These are phyloP conservation scores for Xiphorhynchus elegans DNA, from an alignment of 2,113 vertebrate species.

Conservation along the genomic window DNA sequence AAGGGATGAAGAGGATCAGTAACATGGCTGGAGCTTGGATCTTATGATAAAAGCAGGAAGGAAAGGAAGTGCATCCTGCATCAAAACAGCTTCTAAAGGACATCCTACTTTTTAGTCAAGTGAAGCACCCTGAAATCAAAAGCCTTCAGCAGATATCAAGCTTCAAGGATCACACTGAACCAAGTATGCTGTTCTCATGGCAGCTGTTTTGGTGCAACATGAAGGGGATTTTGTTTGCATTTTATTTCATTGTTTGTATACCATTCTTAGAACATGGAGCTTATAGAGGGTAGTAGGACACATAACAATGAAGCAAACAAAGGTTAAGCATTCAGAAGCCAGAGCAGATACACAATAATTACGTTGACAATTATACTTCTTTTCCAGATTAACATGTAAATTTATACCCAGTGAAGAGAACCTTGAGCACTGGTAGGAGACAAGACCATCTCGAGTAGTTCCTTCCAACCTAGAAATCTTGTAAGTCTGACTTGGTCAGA, in stretches of 20 bases:
- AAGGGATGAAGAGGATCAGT: constrained; percentile 10
- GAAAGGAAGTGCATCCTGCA: background rate
- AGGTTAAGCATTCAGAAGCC: background rate
- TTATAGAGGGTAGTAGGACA: background rate
- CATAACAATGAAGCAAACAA: background rate
- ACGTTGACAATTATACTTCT: background rate
- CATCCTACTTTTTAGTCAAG: background rate
- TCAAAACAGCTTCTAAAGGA: background rate
- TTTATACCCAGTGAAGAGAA: background rate
- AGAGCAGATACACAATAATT: background rate
- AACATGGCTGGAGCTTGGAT: background rate
- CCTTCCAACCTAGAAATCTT: background rate
- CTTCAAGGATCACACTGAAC: background rate
- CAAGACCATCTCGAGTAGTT: background rate
- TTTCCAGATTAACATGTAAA: background rate
- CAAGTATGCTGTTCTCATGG: background rate
- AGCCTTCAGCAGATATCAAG: background rate
- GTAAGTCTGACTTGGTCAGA: background rate
- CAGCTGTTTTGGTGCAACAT: background rate
- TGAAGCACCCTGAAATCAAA: background rate
- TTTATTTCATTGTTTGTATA: background rate
- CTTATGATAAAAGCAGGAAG: background rate
- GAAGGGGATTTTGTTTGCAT: background rate
- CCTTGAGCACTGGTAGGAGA: fast-evolving
- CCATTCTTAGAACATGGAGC: background rate